Base-by-base conservation (phyloP, 1,140 invertebrate species). In the Aphaenogaster floridana region DNA sequence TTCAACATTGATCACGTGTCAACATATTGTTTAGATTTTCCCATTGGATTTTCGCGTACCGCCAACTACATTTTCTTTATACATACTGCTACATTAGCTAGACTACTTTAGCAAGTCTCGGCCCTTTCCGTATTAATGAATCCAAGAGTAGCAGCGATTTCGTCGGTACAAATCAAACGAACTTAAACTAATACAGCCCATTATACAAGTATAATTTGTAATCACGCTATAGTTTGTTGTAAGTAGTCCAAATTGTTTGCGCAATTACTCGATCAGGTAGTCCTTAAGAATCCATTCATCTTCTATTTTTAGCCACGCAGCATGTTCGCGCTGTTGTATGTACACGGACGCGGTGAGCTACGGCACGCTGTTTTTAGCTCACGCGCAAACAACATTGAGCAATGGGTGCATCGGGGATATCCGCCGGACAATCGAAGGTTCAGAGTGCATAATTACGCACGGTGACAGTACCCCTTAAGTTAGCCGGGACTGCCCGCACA, bases 331-430 rank as follows among this genome's bases (percentile, higher is more conserved):
- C 79, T 11, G 52, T 45, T 57, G 42, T 61, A 48, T 1, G n/a
- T 39, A 71, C 79, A 45, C 78, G 52, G 9, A 42, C 68, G 39
- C 45, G 4, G 28, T 74, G 69, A 59, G 54, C 69, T 74, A 74
- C 54, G 80, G 68, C 68, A 11, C 17, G 69, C 80, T 84, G 80
- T 84, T 84, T 84, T 84, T 84, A 84, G 80, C 80, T 63, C 69
- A 39, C 45, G 80, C 80, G 80, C 80, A 84, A 84, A 84, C 80
- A 84, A 84, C 80, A 84, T 84, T 84, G 80, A 84, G 80, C 80
- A 74, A 84, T 84, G 80, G 69, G 80, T 42, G 64, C 34, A 34
- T 39, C 66, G 28, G 52, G 64, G 54, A 84, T 84, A 84, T 84
- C 80, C 80, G 80, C 28, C 54, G 80, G 80, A 84, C 80, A 84